Base-by-base conservation (phyloP, 2,888 invertebrate species). In the Yponomeuta cagnagella region DNA sequence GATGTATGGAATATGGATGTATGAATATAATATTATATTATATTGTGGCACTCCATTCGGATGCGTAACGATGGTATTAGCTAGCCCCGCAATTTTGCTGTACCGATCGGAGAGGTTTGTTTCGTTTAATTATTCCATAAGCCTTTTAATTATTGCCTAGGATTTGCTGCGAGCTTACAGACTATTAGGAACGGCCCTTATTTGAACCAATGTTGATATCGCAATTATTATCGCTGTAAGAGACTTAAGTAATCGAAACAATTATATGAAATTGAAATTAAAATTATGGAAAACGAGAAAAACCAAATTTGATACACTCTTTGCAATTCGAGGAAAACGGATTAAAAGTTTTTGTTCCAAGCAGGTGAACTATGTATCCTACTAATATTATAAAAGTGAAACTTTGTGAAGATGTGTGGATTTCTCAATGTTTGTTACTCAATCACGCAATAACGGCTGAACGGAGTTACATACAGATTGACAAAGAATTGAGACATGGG, bases 71-170 rank as follows among this genome's bases (percentile, higher is more conserved):
- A 71, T 63, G 63, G 48, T 68, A 71, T 71, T 71, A 70, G 63
- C 48, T 15, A 23, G 70, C 71, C 63, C 71, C 71, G 65, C 71
- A 70, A 71, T 71, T 68, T 69, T 52, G 71, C 31, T 72, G 71
- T 72, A 48, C 63, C 58, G 63, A 30, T 23, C 71, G n/a, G 48
- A 70, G 71, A 68, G 71, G 78, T 82, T 79, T 82, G 80, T 80
- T 79, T 79, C 79, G 75, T 77, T 83, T 82, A 86, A 82, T 85
- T 82, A 84, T 82, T 82, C 82, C 77, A 79, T 81, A 83, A 82
- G 82, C 82, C 81, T 80, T 85, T 86, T 84, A 84, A 86, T 86
- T 85, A 86, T 82, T 81, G 77, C 82, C 76, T 75, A 78, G 77
- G 79, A 80, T 81, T 75, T 78, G 74, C 77, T 78, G 77, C 77